phyloP scores from a whole-genome alignment of 2,113 vertebrate genomes.

The Melanerpes aurifrons region DNA sequence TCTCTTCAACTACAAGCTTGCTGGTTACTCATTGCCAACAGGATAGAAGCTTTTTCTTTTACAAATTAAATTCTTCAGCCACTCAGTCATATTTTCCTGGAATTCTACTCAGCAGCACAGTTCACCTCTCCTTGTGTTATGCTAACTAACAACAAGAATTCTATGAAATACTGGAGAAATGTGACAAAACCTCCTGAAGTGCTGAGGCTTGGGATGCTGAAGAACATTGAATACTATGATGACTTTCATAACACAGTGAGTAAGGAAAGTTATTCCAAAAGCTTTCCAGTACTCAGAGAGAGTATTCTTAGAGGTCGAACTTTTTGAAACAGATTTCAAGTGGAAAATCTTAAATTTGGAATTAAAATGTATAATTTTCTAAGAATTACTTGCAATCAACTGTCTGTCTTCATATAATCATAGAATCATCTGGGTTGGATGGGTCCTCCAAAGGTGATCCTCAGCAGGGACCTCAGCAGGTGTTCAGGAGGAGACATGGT shows the following conservation, averaged over 20 bases:
- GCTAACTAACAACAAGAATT: not conserved
- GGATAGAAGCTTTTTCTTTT: not conserved
- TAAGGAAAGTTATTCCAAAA: not conserved
- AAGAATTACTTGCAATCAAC: not conserved
- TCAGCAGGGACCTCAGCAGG: no score
- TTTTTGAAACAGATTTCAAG: not conserved
- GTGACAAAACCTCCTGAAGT: conserved; percentile 1
- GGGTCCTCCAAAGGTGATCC: no score
- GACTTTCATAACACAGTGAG: not conserved
- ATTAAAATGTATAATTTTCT: not conserved
- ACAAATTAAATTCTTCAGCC: not conserved
- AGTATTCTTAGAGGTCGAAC: not conserved
- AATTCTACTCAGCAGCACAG: not conserved
- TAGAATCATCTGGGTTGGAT: no score
- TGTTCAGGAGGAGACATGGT: no score
- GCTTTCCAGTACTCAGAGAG: not conserved
- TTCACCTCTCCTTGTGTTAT: not conserved
- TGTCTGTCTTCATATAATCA: not conserved
- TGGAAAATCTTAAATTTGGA: not conserved
- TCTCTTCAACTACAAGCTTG: not conserved
- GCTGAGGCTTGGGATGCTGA: not conserved
- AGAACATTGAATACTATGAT: not conserved
- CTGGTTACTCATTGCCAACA: not conserved
- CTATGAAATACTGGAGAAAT: not conserved
- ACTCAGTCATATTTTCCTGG: conserved; percentile 18